phyloP scores from a whole-genome alignment of 2,113 vertebrate species.

The Zosterops japonicus region DNA sequence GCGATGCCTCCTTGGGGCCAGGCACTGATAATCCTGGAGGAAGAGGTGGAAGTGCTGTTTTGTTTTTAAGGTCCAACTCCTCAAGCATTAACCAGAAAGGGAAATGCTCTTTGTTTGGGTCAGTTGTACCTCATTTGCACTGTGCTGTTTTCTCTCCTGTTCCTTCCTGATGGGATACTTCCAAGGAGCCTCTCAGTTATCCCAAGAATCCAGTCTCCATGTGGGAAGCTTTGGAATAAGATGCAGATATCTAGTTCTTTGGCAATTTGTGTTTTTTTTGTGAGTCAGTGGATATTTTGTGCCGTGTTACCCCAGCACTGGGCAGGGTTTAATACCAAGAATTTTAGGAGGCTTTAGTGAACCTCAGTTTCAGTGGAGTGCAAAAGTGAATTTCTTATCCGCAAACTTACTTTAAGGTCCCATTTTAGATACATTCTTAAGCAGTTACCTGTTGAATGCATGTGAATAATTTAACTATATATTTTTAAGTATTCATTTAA shows the following conservation, averaged over 20 bases:
- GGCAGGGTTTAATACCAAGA: background rate
- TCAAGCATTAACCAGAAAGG: background rate
- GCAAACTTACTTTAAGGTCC: background rate
- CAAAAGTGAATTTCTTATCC: background rate
- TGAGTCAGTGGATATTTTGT: background rate
- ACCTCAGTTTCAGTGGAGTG: background rate
- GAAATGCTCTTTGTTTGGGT: background rate
- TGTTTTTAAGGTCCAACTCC: background rate
- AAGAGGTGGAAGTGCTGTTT: background rate
- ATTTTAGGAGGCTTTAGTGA: background rate
- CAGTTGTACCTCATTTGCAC: background rate
- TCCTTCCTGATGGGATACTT: background rate
- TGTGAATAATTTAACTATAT: background rate
- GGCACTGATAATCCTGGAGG: background rate
- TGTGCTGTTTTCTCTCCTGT: background rate
- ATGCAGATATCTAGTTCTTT: background rate
- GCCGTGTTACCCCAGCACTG: background rate
- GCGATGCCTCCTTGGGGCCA: background rate
- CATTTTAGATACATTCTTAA: background rate
- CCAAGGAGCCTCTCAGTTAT: background rate
- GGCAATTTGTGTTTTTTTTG: rapidly evolving
- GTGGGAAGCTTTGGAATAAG: background rate
- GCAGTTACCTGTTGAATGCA: background rate
- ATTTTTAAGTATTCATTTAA: background rate
- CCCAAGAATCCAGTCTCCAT: rapidly evolving